phyloP scores from a whole-genome alignment of 1,140 invertebrate genomes.

The Drosophila pruinosa region DNA sequence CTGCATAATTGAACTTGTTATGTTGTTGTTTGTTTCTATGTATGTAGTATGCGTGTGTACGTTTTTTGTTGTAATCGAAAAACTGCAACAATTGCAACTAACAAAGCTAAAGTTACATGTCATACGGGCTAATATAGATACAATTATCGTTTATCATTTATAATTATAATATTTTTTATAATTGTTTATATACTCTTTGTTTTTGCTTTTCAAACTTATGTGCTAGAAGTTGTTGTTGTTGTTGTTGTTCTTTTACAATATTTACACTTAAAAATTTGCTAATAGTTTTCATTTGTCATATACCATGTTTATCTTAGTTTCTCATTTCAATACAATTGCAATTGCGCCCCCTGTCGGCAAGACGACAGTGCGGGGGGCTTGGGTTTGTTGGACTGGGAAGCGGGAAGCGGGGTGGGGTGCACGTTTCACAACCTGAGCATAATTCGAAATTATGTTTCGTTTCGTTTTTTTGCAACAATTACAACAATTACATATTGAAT shows the following conservation, averaged over 20 bases:
- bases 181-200: conserved; percentile 18
- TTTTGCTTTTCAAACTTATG: conserved; percentile 55
- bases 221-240: conserved; percentile 51
- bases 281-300: conserved; percentile 64
- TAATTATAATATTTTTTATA: conserved; percentile 31
- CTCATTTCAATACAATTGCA: conserved; percentile 54
- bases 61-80: conserved; percentile 58
- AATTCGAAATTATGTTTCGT: conserved; percentile 59
- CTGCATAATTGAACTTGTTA: conserved; percentile 58
- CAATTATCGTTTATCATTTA: conserved; percentile 30
- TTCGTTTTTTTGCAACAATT: not conserved
- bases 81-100: conserved; percentile 79
- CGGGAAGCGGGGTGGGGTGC: conserved; percentile 35
- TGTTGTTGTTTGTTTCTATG: conserved; percentile 24
- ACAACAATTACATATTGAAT: conserved; percentile 52
- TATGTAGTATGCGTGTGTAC: conserved; percentile 13
- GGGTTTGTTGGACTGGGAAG: not conserved
- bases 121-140: conserved; percentile 47
- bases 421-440: conserved; percentile 76
- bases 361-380: conserved; percentile 11
- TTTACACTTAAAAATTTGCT: conserved; percentile 79
- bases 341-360: conserved; percentile 44
- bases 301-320: conserved; percentile 23
- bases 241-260: conserved; percentile 52
- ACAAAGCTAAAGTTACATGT: conserved; percentile 74